Evolutionary conservation across 2,797 vertebrate species (phyloP).

Genomic region (Sebastes kiyomatsui): DNA sequence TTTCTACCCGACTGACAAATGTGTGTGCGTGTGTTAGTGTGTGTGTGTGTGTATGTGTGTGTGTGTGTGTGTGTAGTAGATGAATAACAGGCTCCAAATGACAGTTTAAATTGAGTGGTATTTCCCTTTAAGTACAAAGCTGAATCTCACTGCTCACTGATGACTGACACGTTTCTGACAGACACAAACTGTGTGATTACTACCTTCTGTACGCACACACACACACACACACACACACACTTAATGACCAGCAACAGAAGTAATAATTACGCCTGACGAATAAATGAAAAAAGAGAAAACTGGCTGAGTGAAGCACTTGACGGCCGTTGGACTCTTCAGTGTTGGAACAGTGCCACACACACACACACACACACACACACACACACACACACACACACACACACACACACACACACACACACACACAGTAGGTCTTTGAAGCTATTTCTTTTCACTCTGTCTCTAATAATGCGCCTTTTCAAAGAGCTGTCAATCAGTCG

Average conservation of each 20-base stretch:
- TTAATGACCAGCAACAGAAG: constrained; percentile 18
- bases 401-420: constrained; percentile 11
- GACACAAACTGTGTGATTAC: constrained; percentile 45
- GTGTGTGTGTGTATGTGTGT: neutral
- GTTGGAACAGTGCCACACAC: constrained; percentile 16
- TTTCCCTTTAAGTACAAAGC: constrained; percentile 58
- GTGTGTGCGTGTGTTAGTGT: neutral
- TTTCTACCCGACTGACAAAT: neutral
- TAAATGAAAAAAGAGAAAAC: constrained; percentile 29
- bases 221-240: constrained; percentile 2
- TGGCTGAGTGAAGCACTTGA: constrained; percentile 37
- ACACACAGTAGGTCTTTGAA: constrained; percentile 47
- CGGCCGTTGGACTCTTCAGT: constrained; percentile 6
- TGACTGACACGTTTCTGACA: constrained; percentile 57
- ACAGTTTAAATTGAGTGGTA: constrained; percentile 49
- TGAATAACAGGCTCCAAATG: constrained; percentile 57
- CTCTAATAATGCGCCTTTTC: constrained; percentile 63
- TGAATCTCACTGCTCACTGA: constrained; percentile 16
- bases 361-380: constrained; percentile 1
- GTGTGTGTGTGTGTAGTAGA: constrained; percentile 29
- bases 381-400: constrained; percentile 9
- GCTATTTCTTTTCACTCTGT: constrained; percentile 62
- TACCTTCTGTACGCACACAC: neutral
- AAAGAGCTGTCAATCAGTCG: constrained; percentile 64
- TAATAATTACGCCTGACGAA: constrained; percentile 35